phyloP scores from a whole-genome alignment of 2,888 invertebrate genomes.

The Thalpophila matura region DNA sequence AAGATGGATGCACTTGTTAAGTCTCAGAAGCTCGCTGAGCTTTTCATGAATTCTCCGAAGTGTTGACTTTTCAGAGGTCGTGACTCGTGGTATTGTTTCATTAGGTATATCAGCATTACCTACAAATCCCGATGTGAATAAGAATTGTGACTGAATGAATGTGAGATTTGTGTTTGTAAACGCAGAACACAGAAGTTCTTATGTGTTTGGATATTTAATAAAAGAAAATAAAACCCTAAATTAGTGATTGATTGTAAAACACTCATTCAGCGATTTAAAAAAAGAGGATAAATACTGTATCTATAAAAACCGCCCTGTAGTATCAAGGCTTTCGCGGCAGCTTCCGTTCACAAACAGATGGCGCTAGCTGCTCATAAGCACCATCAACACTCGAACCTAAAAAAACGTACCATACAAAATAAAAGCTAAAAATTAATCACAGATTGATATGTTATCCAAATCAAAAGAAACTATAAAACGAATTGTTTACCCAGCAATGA shows the following conservation, averaged over 20 bases:
- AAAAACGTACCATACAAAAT: slow-evolving; percentile 31
- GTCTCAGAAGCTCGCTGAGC: slow-evolving; percentile 17
- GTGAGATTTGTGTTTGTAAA: too few relatives aligned
- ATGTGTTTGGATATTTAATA: too few relatives aligned
- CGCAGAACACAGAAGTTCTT: too few relatives aligned
- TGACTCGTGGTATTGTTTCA: slow-evolving; percentile 5
- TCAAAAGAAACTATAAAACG: slow-evolving; percentile 68
- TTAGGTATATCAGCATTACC: background rate
- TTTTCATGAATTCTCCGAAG: slow-evolving; percentile 41
- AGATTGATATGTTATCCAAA: slow-evolving; percentile 63
- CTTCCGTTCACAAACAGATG: slow-evolving; percentile 39
- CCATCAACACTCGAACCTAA: slow-evolving; percentile 16
- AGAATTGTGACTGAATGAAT: too few relatives aligned
- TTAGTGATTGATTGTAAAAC: too few relatives aligned
- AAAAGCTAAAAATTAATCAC: slow-evolving; percentile 56
- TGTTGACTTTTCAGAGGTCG: slow-evolving; percentile 16
- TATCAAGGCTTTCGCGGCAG: slow-evolving; percentile 5
- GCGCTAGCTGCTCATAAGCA: slow-evolving; percentile 28
- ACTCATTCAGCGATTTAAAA: too few relatives aligned
- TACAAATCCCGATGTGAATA: background rate
- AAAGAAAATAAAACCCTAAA: too few relatives aligned
- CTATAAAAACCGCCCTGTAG: too few relatives aligned
- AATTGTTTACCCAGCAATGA: slow-evolving; percentile 76
- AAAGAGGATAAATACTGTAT: too few relatives aligned
- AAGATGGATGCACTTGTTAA: slow-evolving; percentile 38